Percentiles rank a stretch among this genome's conserved stretches.
These are phyloP conservation scores for Grammomys surdaster DNA, from an alignment of 2,113 vertebrate genomes.

Conservation along the genomic window DNA sequence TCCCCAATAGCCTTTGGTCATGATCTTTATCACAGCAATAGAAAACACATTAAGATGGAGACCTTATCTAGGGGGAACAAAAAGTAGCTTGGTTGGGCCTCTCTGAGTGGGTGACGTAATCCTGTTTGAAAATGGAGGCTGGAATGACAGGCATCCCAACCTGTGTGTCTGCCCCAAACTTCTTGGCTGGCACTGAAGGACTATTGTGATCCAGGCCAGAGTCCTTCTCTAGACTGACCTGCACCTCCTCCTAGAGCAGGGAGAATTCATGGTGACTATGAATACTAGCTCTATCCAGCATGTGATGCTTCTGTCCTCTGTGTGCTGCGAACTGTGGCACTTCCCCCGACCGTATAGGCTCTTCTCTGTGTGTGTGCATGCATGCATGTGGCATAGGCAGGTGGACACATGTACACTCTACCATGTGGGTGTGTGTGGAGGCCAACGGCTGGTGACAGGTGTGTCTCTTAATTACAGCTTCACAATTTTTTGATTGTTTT, in stretches of 20 bases:
- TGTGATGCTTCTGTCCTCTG: not conserved
- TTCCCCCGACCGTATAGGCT: not conserved
- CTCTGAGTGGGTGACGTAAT: slow-evolving; percentile 47
- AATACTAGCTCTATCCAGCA: not conserved
- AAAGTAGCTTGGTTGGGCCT: not conserved
- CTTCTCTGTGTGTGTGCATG: too few species aligned
- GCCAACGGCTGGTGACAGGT: not conserved
- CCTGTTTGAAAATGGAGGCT: not conserved
- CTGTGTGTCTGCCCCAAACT: not conserved
- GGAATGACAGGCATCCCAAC: slow-evolving; percentile 55
- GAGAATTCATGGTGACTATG: too few species aligned
- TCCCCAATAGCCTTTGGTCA: not conserved
- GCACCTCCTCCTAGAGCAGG: not conserved
- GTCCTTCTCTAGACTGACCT: not conserved
- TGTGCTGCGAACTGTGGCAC: too few species aligned
- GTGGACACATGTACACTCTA: not conserved
- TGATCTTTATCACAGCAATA: not conserved
- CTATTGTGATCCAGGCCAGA: not conserved
- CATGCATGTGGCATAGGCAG: not conserved
- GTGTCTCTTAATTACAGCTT: too few species aligned
- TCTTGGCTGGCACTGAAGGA: slow-evolving; percentile 12
- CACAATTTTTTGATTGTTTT: not conserved
- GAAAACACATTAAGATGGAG: not conserved
- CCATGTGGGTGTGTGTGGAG: too few species aligned
- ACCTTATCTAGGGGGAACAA: too few species aligned